Conservation (phyloP, 2,113 vertebrate species). For the Myanophis thanlyinensis region DNA sequence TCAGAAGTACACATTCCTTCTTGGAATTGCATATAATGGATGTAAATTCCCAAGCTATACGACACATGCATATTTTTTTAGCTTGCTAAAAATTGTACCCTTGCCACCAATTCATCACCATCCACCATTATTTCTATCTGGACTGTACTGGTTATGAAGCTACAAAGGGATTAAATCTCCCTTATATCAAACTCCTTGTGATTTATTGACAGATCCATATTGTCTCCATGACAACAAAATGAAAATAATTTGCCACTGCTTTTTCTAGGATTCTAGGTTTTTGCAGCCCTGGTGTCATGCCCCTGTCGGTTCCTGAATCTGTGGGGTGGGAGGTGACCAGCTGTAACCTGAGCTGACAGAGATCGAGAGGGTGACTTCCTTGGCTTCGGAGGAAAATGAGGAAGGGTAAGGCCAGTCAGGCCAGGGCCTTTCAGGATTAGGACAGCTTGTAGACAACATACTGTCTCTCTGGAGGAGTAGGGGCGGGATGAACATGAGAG, state of each 20-base stretch:
- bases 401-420: too few species aligned
- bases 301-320: too few species aligned
- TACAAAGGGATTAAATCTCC: neutral
- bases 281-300: neutral
- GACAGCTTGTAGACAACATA: too few species aligned
- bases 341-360: too few species aligned
- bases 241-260: neutral
- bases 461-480: too few species aligned
- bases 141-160: neutral
- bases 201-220: neutral
- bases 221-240: neutral
- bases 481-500: too few species aligned
- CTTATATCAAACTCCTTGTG: neutral
- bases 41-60: neutral
- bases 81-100: neutral
- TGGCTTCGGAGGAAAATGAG: too few species aligned
- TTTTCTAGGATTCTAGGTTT: neutral
- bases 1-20: neutral
- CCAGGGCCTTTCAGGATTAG: too few species aligned
- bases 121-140: neutral
- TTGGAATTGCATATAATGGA: neutral
- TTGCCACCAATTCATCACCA: neutral
- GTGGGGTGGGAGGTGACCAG: too few species aligned
- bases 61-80: neutral
- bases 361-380: too few species aligned